Evolutionary conservation across 2,797 vertebrate species (phyloP), one percentile per base, ranked within the genome.

Genomic region (Gadopsis marmoratus): DNA sequence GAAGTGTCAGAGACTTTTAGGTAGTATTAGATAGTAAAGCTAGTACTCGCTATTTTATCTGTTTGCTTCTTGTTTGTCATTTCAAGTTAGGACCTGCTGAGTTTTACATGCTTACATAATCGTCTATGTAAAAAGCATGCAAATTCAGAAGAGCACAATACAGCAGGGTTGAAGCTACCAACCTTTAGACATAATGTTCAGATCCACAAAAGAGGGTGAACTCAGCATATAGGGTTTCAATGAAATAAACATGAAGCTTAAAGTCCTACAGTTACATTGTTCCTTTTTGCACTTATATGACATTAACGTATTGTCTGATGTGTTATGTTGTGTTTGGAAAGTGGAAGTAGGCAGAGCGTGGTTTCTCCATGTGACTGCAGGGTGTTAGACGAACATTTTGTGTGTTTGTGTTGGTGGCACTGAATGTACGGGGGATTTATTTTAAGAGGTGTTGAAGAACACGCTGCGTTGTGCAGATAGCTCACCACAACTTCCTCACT

Each of bases 401-500:
- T 87, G 86, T 81, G 50, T 70, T 73, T 81, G 41, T 61, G 64
- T 74, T 26, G 13, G 50, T 83, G 66, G 21, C 33, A 21, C 10
- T 67, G 23, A 73, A 59, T 21, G 13, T 59, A 23, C 4, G 2
- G 33, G 26, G 16, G 29, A 51, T 63, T 86, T 83, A 84, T 88
- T 84, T 82, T 62, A 56, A 75, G 79, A 50, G 26, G 17, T 29
- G 29, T n/a, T n/a, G 33, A 33, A 31, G 21, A 51, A 2, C 47
- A 21, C 11, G 50, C 14, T 12, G n/a, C 23, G n/a, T 74, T 82
- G 58, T 81, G 59, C 82, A 88, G 76, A 85, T 63, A 59, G 37
- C 50, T 50, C 43, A 60, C 90, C 88, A 21, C 88, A 90, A 83
- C 87, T 88, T 93, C 89, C 87, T 89, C 76, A 3, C 35, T 54